Evolutionary conservation across 1,140 invertebrate species (phyloP), one percentile per base, ranked within the genome.

Genomic region (Solen grandis): DNA sequence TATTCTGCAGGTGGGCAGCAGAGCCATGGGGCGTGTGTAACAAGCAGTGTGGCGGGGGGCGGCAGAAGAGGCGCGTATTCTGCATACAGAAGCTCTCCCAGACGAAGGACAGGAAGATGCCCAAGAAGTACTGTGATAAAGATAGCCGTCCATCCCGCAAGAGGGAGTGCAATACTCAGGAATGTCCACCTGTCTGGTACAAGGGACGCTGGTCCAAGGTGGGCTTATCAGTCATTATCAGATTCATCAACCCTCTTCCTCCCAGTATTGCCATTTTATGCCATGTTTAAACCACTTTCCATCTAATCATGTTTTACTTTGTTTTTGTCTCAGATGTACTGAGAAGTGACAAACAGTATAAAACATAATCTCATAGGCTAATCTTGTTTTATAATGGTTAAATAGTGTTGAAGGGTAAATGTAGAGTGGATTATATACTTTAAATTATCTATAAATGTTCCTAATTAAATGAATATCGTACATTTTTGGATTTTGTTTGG

Each of bases 131-230:
- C 82, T 89, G 90, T 46, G 52, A 77, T 25, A 78, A 88, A 16
- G 38, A 74, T 63, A 69, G 68, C 75, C 82, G 91, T 72, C 95
- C 95, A 0, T 85, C 89, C 0, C 89, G 86, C 0, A 90, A 90
- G 76, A 93, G 94, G 81, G 88, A 93, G n/a, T 96, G 95, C 90
- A 95, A 95, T 78, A 86, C 92, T 92, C 62, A 90, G 14, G 93
- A 94, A 0, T 96, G 95, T 88, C 93, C 93, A 1, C 94, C 94
- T 2, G 93, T 94, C 83, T 96, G 95, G 96, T 91, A 94, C 50
- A 94, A 94, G 59, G 92, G 93, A 38, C 91, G 94, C 1, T 96
- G 96, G 96, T 95, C 95, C 25, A 92, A 94, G 82, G 84, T 85
- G 73, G 36, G 27, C 25, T 13, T 22, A 22, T 59, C 27, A 52